These are phyloP conservation scores for Tragelaphus scriptus DNA, from an alignment of 2,113 vertebrate species.

Conservation along the genomic window DNA sequence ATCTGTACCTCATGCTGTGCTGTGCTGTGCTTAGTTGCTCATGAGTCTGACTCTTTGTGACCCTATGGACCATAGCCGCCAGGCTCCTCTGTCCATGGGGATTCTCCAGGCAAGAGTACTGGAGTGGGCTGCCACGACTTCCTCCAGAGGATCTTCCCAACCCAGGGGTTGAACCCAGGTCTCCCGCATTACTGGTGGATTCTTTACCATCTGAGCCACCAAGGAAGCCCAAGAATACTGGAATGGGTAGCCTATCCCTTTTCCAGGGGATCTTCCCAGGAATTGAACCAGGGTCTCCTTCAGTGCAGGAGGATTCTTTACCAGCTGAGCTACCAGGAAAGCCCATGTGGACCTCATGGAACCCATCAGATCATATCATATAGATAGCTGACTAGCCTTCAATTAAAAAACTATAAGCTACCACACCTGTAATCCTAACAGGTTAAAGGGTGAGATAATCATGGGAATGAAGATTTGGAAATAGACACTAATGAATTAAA, in stretches of 20 bases:
- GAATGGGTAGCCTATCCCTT: not conserved
- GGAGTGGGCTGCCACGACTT: not conserved
- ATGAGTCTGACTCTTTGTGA: not conserved
- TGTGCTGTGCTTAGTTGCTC: not conserved
- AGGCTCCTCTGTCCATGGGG: not conserved
- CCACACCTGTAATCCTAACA: not conserved
- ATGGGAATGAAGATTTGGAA: not conserved
- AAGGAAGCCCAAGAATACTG: not conserved
- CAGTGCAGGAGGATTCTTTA: not conserved
- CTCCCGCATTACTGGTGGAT: not conserved
- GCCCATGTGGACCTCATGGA: not conserved
- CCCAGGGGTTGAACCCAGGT: not conserved
- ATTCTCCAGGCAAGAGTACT: not conserved
- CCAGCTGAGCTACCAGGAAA: not conserved
- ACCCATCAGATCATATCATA: not conserved
- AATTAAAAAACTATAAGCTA: not conserved
- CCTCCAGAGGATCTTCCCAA: not conserved
- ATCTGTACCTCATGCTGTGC: not conserved
- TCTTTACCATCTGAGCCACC: not conserved
- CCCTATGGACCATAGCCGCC: rapidly evolving
- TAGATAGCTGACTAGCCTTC: not conserved
- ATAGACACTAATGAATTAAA: not conserved
- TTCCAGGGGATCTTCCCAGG: not conserved
- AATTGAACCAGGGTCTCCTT: not conserved
- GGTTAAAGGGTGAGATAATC: not conserved